Conservation (phyloP, 1,140 invertebrate species). For the Drosophila tropicalis region DNA sequence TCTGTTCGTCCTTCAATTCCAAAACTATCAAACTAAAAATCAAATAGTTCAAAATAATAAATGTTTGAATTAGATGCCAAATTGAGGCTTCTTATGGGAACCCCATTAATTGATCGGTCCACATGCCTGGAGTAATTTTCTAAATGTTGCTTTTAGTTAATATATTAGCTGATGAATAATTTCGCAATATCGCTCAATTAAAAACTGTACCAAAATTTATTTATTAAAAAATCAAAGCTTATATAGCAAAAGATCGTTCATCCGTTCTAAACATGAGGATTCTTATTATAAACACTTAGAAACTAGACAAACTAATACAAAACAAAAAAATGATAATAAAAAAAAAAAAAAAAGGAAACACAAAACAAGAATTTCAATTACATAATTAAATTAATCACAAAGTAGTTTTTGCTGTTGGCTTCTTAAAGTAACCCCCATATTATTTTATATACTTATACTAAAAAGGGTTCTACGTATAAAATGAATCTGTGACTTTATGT, state of each 20-base stretch:
- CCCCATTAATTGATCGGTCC: too few relatives aligned
- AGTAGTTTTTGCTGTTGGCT: slow-evolving; percentile 31
- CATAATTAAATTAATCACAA: slow-evolving; percentile 30
- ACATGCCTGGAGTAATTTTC: too few relatives aligned
- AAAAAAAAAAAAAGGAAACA: slow-evolving; percentile 19
- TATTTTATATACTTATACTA: not conserved
- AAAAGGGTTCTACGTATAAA: not conserved
- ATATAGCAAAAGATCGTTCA: slow-evolving; percentile 24
- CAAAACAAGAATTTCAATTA: slow-evolving; percentile 38
- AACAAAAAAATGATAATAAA: not conserved
- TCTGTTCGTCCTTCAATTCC: too few relatives aligned
- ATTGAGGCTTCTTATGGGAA: too few relatives aligned
- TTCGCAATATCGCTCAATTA: not conserved
- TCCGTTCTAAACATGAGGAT: not conserved
- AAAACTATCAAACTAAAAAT: too few relatives aligned
- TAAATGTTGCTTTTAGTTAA: too few relatives aligned
- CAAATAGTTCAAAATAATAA: too few relatives aligned
- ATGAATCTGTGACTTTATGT: slow-evolving; percentile 23
- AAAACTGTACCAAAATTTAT: slow-evolving; percentile 40
- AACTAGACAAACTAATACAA: slow-evolving; percentile 27
- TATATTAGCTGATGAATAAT: too few relatives aligned
- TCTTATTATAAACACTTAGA: slow-evolving; percentile 33
- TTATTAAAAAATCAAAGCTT: slow-evolving; percentile 45
- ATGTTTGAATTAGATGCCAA: too few relatives aligned
- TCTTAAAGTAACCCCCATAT: not conserved